These are phyloP conservation scores for Syngnathus scovelli DNA, from an alignment of 2,113 vertebrate species.

Conservation along the genomic window DNA sequence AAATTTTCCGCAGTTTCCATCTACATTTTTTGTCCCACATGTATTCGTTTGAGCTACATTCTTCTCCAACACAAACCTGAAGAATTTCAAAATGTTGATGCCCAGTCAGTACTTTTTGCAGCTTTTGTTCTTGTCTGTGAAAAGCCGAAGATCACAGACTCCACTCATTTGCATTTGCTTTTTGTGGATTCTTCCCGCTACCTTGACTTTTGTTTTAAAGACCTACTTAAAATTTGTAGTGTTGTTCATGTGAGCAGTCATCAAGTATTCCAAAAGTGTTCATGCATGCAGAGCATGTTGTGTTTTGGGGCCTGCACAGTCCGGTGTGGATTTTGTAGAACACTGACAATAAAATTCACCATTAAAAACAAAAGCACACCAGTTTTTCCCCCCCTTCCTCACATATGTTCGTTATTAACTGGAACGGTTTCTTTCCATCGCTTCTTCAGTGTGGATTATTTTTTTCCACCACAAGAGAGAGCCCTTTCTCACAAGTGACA, in stretches of 20 bases:
- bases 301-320: slow-evolving; percentile 48
- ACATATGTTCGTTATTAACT: neutral
- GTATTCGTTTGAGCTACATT: neutral
- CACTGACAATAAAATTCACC: slow-evolving; percentile 58
- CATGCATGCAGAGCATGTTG: slow-evolving; percentile 67
- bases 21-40: neutral
- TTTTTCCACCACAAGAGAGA: slow-evolving; percentile 44
- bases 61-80: neutral
- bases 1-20: neutral
- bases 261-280: slow-evolving; percentile 23
- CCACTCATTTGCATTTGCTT: neutral
- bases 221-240: slow-evolving; percentile 33
- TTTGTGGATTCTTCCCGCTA: neutral
- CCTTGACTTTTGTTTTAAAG: slow-evolving; percentile 3
- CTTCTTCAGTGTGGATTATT: neutral
- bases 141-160: slow-evolving; percentile 3
- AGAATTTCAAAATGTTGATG: neutral
- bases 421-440: neutral
- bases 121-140: neutral
- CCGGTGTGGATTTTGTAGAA: slow-evolving; percentile 1
- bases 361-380: slow-evolving; percentile 23
- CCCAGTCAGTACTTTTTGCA: neutral
- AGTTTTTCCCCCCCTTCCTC: too few species aligned
- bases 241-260: slow-evolving; percentile 45
- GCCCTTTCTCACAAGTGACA: neutral